Conservation (phyloP, 2,888 invertebrate genomes). For the Amaurobius ferox region DNA sequence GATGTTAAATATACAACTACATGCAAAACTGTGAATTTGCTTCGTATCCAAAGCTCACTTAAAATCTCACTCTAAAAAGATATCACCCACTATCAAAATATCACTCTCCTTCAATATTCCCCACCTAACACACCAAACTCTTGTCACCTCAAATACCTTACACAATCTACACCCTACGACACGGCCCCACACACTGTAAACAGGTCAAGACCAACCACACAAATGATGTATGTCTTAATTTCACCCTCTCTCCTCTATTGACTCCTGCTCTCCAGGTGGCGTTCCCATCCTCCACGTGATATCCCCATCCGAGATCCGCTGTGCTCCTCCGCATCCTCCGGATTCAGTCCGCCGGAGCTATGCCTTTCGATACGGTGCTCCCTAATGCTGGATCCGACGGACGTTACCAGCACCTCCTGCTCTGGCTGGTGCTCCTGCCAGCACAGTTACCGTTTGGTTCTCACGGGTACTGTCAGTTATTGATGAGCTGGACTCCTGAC, state of each 20-base stretch:
- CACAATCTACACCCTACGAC: too few relatives aligned
- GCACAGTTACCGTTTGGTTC: constrained; percentile 87
- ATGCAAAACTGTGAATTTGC: too few relatives aligned
- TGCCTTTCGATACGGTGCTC: constrained; percentile 80
- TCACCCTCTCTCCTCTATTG: background rate
- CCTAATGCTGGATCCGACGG: constrained; percentile 80
- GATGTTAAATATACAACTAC: too few relatives aligned
- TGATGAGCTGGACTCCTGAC: constrained; percentile 76
- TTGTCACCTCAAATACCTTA: too few relatives aligned
- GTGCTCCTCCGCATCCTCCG: background rate
- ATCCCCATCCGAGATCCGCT: background rate
- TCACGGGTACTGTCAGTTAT: constrained; percentile 85
- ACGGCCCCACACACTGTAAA: too few relatives aligned
- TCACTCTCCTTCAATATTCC: too few relatives aligned
- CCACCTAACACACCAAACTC: too few relatives aligned
- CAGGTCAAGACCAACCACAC: background rate
- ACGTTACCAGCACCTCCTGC: constrained; percentile 79
- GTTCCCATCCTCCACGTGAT: constrained; percentile 9
- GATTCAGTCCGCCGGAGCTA: constrained; percentile 73
- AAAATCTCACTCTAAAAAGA: too few relatives aligned
- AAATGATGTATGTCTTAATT: constrained; percentile 1
- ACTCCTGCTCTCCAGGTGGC: background rate
- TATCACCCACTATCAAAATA: too few relatives aligned
- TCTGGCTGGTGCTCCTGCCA: constrained; percentile 79
- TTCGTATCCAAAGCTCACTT: too few relatives aligned